Base-by-base conservation (phyloP, 2,113 vertebrate genomes). In the zebrafish (Danio rerio) region DNA sequence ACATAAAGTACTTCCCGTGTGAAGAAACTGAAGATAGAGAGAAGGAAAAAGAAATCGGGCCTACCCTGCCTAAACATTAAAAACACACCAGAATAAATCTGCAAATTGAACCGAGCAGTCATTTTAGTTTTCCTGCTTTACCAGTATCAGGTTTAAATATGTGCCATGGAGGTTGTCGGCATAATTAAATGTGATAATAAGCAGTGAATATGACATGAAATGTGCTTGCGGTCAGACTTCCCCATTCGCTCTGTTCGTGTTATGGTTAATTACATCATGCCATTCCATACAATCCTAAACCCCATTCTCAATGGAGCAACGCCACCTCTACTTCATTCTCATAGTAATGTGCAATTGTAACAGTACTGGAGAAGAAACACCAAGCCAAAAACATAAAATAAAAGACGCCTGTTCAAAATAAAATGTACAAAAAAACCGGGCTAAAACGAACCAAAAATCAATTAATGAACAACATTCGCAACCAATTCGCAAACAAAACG, bases 401-500 rank as follows among this genome's bases (percentile, higher is more conserved):
- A 82, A 71, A 70, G 18, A 59, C 20, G 43, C 10, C 31, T 72
- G 7, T 72, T 62, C 55, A 69, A 65, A 82, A 65, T 53, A 47
- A 45, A n/a, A 58, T 16, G 4, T 0, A 71, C 62, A 58, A 6
- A 69, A 6, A 69, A 69, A 11, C 10, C 2, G 62, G 77, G 49
- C 15, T 71, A 83, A 59, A 83, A 73, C 79, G 31, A 31, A 31
- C 31, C 31, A 52, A 7, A 72, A 86, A 62, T 42, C 21, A 53
- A 70, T 31, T 5, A 85, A 72, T 47, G 18, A 18, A 13, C 31
- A 43, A 66, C 12, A n/a, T n/a, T n/a, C 8, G 0, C 11, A 59
- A 21, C 40, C 15, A 59, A 87, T 49, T 81, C 76, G 20, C 9
- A 82, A 88, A 70, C 79, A 89, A 89, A 75, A 43, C 61, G 87